Evolutionary conservation across 2,113 vertebrate genomes (phyloP), one percentile per base, ranked within the genome.

Genomic region (Tonatia bakeri): DNA sequence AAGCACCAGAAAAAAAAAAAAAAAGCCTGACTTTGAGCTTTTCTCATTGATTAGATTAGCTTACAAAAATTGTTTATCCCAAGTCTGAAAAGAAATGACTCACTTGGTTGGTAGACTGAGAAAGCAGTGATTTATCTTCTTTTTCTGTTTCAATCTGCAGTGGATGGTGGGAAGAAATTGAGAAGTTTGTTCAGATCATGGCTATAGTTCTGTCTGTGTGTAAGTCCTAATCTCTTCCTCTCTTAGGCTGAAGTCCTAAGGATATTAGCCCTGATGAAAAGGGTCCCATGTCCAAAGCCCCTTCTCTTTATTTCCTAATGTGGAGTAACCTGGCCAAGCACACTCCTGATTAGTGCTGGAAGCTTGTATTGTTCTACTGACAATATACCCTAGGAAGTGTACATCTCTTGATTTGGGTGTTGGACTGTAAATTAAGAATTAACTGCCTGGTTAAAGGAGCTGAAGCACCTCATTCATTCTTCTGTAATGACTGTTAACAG

Each of bases 1-100:
- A 91, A 77, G 9, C 65, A 52, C 33, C 12, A 8, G 40, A 65
- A 8, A 85, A 12, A 9, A 0, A 16, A n/a, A 11, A 0, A 11
- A 9, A 0, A 16, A 0, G 56, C 24, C 70, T 6, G 56, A 56
- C 67, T 82, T 19, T 13, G 36, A n/a, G 28, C 47, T 77, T 31
- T 84, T 52, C 54, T 94, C 72, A 13, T 83, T 81, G 40, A 87
- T 86, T 22, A 94, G 73, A 31, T 73, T 13, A 26, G 45, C 13
- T 90, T 70, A 33, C 65, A 73, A 59, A 69, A 54, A 33, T 24
- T 40, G 43, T 56, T 82, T 54, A 64, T 69, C 61, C 61, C 43
- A 50, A 20, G 75, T 28, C 50, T 61, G n/a, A 52, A 88, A 83
- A 82, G 33, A 87, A 82, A 56, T 64, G n/a, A 43, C 64, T 80